These are phyloP conservation scores for Plumapathes pennacea DNA, from an alignment of 92 coral and sea anemone genomes.

Conservation along the genomic window DNA sequence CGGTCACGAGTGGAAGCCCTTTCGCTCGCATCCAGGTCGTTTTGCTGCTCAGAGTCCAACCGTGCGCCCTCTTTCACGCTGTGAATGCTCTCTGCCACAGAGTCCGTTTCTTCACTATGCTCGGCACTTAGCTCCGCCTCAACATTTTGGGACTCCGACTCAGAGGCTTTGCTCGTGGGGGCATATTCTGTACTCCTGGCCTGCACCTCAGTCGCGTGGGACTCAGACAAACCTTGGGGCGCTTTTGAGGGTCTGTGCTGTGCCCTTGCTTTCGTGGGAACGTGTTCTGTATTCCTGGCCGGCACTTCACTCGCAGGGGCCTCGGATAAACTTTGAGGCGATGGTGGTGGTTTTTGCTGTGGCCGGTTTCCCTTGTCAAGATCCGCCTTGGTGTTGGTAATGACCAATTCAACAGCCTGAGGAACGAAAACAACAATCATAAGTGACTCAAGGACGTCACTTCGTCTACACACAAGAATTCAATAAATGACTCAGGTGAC, in stretches of 20 bases:
- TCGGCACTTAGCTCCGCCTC: slow-evolving; percentile 68
- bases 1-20: no score
- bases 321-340: slow-evolving; percentile 2
- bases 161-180: slow-evolving; percentile 1
- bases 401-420: slow-evolving; percentile 83
- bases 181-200: slow-evolving; percentile 7
- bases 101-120: slow-evolving; percentile 35
- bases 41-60: neutral
- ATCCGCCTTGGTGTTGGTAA: slow-evolving; percentile 70
- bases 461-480: no score
- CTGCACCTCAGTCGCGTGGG: neutral
- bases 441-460: no score
- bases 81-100: slow-evolving; percentile 12
- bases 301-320: slow-evolving; percentile 3
- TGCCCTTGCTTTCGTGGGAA: no score
- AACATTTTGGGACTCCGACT: slow-evolving; percentile 10
- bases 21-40: slow-evolving; percentile 5
- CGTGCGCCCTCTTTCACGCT: slow-evolving; percentile 5
- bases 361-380: slow-evolving; percentile 53
- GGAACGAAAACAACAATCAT: slow-evolving; percentile 2
- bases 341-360: slow-evolving; percentile 11
- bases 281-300: slow-evolving; percentile 5
- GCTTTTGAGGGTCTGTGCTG: slow-evolving; percentile 22
- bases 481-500: no score
- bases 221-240: neutral